Percentiles rank a stretch among this genome's conserved stretches.
phyloP scores from a whole-genome alignment of 2,113 vertebrate genomes.

The Gracilinanus agilis region DNA sequence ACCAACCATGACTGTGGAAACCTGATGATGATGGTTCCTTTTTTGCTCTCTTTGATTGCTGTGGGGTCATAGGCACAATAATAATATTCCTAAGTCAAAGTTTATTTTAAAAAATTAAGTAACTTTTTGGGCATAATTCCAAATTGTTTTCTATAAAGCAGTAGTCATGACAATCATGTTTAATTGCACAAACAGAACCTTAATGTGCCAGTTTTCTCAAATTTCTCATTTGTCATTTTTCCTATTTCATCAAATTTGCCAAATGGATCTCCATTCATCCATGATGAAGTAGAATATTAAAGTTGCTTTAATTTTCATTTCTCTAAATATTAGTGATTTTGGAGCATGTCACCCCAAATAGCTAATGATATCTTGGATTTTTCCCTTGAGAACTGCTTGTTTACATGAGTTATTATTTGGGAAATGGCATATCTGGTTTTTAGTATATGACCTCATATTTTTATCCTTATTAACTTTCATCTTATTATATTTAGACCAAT shows the following conservation, averaged over 20 bases:
- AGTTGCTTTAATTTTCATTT: constrained; percentile 5
- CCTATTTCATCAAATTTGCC: not conserved
- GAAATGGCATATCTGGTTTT: not conserved
- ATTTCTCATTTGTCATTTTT: not conserved
- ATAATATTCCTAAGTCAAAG: not conserved
- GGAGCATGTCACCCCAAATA: not conserved
- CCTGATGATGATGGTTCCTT: not conserved
- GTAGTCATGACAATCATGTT: not conserved
- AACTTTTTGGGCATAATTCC: not conserved
- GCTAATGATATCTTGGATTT: not conserved
- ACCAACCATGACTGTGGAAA: not conserved
- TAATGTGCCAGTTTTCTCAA: not conserved
- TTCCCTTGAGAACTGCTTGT: constrained; percentile 3
- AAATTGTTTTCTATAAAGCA: not conserved
- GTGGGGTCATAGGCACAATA: not conserved
- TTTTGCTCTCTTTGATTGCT: not conserved
- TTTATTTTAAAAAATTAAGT: not conserved
- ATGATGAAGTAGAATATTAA: not conserved
- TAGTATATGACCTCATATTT: not conserved
- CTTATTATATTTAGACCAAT: not conserved
- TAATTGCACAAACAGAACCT: not conserved
- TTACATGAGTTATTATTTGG: not conserved
- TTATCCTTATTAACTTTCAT: not conserved
- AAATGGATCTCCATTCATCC: not conserved
- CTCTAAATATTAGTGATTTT: not conserved